Base-by-base conservation (phyloP, 2,888 invertebrate genomes). In the Melieria omissa region DNA sequence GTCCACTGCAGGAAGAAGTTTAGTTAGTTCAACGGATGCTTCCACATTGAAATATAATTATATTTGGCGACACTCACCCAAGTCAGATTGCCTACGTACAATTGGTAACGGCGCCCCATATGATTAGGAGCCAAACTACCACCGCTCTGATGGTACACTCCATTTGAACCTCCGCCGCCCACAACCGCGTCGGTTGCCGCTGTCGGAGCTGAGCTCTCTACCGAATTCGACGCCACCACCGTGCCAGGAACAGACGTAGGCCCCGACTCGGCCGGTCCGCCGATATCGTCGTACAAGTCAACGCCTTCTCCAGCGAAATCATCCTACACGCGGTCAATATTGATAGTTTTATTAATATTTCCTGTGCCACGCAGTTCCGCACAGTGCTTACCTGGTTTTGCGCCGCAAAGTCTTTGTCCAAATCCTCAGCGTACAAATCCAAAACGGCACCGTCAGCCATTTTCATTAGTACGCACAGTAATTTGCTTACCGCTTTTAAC, bases 21-120 rank as follows among this genome's bases (percentile, higher is more conserved):
- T 47, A 60, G 45, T 16, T 52, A 41, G 54, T 47, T 81, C 83
- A 86, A 84, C 9, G n/a, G n/a, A 47, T 54, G 3, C 79, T 80
- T 80, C 84, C 57, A 64, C 79, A 81, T 81, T 79, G 63, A 79
- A 83, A 83, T 79, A 83, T 81, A 57, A 62, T 60, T 65, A 5
- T 57, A 63, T 62, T 29, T n/a, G 9, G 12, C 29, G 16, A 45
- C 10, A 88, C 91, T 89, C 91, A 96, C 97, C 98, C 99, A 99
- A 81, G 98, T 98, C 79, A 99, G 91, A 89, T 99, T 99, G 83
- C 99, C 99, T 84, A 99, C 93, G 88, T 99, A 99, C 61, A 98
- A 90, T 87, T 97, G 96, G 87, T 94, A 94, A 83, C 95, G 91
- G 83, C 96, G 91, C 61, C 92, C 92, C 79, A 91, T 89, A 77